Evolutionary conservation across 2,888 invertebrate genomes (phyloP).

Genomic region (Cephalotes varians): DNA sequence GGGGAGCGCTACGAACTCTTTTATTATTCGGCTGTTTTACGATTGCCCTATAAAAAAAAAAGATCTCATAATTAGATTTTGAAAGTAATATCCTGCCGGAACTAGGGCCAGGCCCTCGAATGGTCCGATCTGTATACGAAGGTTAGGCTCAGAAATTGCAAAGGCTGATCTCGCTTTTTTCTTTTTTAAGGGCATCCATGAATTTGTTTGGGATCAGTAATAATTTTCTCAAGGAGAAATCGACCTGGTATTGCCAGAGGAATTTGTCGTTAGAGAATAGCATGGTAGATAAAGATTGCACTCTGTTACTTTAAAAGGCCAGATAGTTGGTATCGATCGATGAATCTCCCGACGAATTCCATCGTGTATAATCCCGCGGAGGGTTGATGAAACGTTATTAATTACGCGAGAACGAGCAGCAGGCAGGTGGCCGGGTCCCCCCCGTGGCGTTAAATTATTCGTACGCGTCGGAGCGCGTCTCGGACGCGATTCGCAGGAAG

Average conservation of each 20-base stretch:
- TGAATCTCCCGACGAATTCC: constrained; percentile 12
- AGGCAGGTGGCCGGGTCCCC: constrained; percentile 9
- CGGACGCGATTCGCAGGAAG: constrained; percentile 55
- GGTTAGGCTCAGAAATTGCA: constrained; percentile 68
- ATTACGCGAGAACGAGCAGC: constrained; percentile 27
- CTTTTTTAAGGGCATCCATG: constrained; percentile 33
- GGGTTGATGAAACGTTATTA: constrained; percentile 36
- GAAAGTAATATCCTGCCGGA: constrained; percentile 83
- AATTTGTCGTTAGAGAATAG: neutral
- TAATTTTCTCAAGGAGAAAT: neutral
- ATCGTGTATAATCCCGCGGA: neutral
- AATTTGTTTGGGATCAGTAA: neutral
- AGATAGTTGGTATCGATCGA: neutral
- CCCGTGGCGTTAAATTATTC: constrained; percentile 51
- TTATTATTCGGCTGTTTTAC: constrained; percentile 82
- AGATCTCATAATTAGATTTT: constrained; percentile 85
- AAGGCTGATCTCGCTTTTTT: constrained; percentile 64
- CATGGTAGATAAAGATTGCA: neutral
- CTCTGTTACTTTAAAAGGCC: neutral
- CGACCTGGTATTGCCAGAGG: too few relatives aligned
- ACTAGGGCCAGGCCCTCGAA: constrained; percentile 43
- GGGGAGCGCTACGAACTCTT: constrained; percentile 61
- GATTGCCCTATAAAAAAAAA: constrained; percentile 85
- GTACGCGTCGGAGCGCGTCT: constrained; percentile 55
- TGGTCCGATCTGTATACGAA: constrained; percentile 21